Conservation (phyloP, 1,140 invertebrate species). For the Musca domestica region DNA sequence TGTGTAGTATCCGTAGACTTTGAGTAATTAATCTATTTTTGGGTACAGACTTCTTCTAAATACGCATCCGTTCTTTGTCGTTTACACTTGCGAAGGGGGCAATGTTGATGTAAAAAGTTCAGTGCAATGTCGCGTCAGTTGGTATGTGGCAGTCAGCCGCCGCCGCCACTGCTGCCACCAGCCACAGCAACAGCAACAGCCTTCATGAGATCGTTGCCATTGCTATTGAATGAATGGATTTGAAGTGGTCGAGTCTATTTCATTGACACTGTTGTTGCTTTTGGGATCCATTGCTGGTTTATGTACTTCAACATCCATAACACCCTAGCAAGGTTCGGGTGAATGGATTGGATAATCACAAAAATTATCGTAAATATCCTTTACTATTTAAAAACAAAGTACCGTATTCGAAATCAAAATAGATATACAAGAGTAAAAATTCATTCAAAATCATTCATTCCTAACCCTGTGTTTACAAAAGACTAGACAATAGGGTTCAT, state of each 20-base stretch:
- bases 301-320: too few relatives aligned
- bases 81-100: constrained; percentile 11
- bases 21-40: constrained; percentile 17
- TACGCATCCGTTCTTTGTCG: background rate
- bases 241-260: background rate
- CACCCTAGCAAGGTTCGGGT: too few relatives aligned
- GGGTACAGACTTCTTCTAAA: background rate
- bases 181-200: background rate
- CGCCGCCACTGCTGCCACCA: background rate
- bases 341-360: too few relatives aligned
- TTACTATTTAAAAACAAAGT: too few relatives aligned
- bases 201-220: constrained; percentile 18
- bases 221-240: constrained; percentile 9
- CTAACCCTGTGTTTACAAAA: too few relatives aligned
- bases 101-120: constrained; percentile 8
- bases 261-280: background rate
- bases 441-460: too few relatives aligned
- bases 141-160: background rate
- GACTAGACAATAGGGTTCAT: too few relatives aligned
- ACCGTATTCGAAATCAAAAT: too few relatives aligned
- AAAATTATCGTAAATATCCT: too few relatives aligned
- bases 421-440: too few relatives aligned
- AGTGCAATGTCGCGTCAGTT: constrained; percentile 14
- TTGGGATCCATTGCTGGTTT: background rate
- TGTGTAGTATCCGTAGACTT: constrained; percentile 4